Base-by-base conservation (phyloP, 2,113 vertebrate genomes). In the Cynocephalus volans region DNA sequence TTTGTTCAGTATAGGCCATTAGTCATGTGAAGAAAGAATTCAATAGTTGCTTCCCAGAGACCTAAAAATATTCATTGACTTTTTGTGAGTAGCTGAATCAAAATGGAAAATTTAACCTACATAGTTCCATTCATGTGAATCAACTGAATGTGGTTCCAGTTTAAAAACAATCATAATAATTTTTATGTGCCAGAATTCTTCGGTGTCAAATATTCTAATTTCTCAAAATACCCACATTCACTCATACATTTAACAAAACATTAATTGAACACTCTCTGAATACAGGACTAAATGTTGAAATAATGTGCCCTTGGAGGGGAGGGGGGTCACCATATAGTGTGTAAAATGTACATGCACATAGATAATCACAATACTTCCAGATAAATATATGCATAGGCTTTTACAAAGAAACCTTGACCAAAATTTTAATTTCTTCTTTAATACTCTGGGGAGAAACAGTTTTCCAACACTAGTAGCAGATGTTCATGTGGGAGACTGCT, bases 31-130 rank as follows among this genome's bases (percentile, higher is more conserved):
- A 86, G 11, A 89, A 77, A 81, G 13, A 79, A 26, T 92, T 94
- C 19, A 70, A 5, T 75, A 79, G 45, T 90, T 93, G 41, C 48
- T 86, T 82, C 54, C 36, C 1, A 62, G 45, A 15, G 36, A 95
- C 11, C 76, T 96, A 65, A 93, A 94, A 88, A 45, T 77, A 45
- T 81, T 79, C 26, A 36, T 48, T 73, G 60, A 86, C 36, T 60
- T 18, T 64, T 95, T 8, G 70, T 81, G 18, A 92, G 48, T 75
- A 83, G 7, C 45, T 91, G 58, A 96, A 21, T 95, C 41, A 91
- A 31, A 80, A 31, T 62, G 58, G 52, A 82, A 96, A 81, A 33
- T 81, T 92, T 73, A 73, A 50, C 31, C 17, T 94, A 70, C 45
- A 31, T 54, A 21, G 18, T 76, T 86, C 15, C 6, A 60, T 88